phyloP scores from a whole-genome alignment of 2,113 vertebrate species.

The Hippocampus comes region DNA sequence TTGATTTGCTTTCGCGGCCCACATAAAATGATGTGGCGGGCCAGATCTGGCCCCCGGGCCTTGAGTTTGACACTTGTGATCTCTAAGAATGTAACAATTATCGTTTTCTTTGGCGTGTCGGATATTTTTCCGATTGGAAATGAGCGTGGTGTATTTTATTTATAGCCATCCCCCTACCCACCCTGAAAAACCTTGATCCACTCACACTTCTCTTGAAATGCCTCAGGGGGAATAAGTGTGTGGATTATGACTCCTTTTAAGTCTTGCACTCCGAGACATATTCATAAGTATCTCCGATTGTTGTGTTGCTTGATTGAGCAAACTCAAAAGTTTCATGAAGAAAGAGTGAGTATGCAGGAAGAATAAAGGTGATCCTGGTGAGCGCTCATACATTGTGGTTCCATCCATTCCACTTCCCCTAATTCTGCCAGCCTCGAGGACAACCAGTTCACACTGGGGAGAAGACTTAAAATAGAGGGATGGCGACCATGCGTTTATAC shows the following conservation, averaged over 20 bases:
- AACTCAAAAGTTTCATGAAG: conserved; percentile 32
- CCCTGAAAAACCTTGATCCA: conserved; percentile 13
- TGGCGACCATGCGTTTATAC: conserved; percentile 52
- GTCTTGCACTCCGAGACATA: conserved; percentile 16
- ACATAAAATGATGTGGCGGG: too few species aligned
- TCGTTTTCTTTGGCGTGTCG: neutral
- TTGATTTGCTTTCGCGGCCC: too few species aligned
- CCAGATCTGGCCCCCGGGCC: too few species aligned
- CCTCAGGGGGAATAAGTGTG: conserved; percentile 25
- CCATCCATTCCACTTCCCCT: conserved; percentile 54
- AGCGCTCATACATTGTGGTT: conserved; percentile 33
- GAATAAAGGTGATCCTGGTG: conserved; percentile 19
- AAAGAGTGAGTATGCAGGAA: conserved; percentile 19
- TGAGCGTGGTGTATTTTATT: conserved; percentile 34
- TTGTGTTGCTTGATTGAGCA: conserved; percentile 31
- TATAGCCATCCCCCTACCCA: conserved; percentile 15
- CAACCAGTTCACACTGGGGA: conserved; percentile 45
- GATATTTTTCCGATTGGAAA: conserved; percentile 16
- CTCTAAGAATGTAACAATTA: neutral
- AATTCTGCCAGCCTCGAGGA: conserved; percentile 50
- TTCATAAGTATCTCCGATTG: conserved; percentile 22
- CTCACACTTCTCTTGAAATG: conserved; percentile 28
- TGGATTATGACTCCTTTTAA: conserved; percentile 29
- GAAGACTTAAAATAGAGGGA: conserved; percentile 60
- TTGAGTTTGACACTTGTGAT: too few species aligned